These are phyloP conservation scores for Dreissena rostriformis DNA, from an alignment of 1,140 invertebrate species.

Conservation along the genomic window DNA sequence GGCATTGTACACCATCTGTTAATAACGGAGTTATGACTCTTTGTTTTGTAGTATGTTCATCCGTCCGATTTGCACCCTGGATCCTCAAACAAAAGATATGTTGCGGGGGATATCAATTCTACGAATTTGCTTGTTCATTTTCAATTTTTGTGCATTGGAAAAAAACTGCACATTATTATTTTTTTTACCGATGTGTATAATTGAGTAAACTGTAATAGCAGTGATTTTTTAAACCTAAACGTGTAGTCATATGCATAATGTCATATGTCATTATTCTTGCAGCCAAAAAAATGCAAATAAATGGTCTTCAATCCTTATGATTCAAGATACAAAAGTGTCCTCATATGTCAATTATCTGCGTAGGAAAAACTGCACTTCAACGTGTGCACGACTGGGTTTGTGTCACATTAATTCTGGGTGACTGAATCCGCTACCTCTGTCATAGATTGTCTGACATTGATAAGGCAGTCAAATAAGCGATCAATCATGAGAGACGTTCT, in stretches of 20 bases:
- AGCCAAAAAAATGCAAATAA: not conserved
- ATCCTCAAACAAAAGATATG: no score
- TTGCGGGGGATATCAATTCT: no score
- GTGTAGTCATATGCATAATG: not conserved
- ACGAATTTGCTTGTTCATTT: no score
- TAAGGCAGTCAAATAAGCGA: constrained; percentile 1
- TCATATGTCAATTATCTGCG: not conserved
- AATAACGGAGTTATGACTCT: no score
- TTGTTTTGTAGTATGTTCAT: no score
- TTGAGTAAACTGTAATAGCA: no score
- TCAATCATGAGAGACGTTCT: constrained; percentile 2
- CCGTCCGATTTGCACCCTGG: no score
- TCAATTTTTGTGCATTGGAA: no score
- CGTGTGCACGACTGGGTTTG: not conserved
- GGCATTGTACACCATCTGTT: no score
- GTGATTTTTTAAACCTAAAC: no score
- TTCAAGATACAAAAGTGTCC: not conserved
- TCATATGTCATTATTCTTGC: not conserved
- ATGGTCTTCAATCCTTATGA: not conserved
- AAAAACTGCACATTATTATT: no score
- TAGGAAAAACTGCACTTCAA: not conserved
- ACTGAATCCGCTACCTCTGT: not conserved
- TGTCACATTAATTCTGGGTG: not conserved
- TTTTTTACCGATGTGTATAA: no score
- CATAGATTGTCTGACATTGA: constrained; percentile 18